These are phyloP conservation scores for Rallus limicola DNA, from an alignment of 2,113 vertebrate genomes.

Conservation along the genomic window DNA sequence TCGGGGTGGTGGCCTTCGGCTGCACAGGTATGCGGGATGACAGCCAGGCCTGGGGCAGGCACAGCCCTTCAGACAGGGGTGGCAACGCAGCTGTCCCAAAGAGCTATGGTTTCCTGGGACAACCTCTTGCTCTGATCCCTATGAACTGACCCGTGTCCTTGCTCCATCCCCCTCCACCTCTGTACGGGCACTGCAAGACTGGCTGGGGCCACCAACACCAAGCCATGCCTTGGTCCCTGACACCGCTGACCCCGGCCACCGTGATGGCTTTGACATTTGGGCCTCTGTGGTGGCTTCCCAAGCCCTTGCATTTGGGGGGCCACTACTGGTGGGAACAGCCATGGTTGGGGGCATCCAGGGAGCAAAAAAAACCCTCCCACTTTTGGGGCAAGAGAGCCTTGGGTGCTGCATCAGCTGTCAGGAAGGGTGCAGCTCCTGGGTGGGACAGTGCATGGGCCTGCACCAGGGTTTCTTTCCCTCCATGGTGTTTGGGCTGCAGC, in stretches of 20 bases:
- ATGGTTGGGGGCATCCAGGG: neutral
- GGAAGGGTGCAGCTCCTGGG: neutral
- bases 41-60: rapidly evolving
- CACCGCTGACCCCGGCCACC: neutral
- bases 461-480: neutral
- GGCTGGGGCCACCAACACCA: neutral
- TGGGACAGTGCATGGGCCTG: neutral
- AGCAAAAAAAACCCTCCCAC: neutral
- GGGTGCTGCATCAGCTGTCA: rapidly evolving
- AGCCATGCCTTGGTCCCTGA: rapidly evolving
- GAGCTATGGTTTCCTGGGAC: rapidly evolving
- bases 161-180: neutral
- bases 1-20: conserved; percentile 94
- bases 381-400: neutral
- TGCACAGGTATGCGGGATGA: conserved; percentile 89
- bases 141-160: rapidly evolving
- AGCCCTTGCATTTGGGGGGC: neutral
- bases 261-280: neutral
- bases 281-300: neutral
- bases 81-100: neutral
- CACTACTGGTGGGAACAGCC: neutral
- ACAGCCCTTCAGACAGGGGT: neutral
- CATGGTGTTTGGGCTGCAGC: rapidly evolving
- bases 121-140: neutral
- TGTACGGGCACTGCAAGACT: rapidly evolving